Conservation (phyloP, 2,113 vertebrate species). For the Chaetops frenatus region DNA sequence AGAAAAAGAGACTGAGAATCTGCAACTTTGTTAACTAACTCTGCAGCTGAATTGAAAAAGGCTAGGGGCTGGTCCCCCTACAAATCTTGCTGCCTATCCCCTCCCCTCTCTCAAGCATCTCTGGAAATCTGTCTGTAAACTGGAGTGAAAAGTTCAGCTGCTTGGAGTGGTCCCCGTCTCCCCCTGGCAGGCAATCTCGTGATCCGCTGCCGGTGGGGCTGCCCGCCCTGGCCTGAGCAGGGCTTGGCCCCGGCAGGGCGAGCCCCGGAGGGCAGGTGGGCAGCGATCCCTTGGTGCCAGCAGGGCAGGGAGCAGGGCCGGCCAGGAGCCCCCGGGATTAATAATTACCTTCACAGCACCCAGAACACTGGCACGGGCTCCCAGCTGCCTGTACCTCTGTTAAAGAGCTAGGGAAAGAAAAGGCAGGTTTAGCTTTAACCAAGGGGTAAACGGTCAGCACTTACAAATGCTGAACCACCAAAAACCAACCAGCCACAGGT, state of each 20-base stretch:
- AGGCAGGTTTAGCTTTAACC: constrained; percentile 60
- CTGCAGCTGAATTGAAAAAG: constrained; percentile 32
- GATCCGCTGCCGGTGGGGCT: background rate
- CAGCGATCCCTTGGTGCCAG: background rate
- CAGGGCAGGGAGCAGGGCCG: background rate
- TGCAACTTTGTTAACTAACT: constrained; percentile 54
- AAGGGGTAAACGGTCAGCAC: constrained; percentile 37
- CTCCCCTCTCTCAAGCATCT: background rate
- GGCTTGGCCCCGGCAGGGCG: fast-evolving
- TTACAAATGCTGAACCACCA: constrained; percentile 52
- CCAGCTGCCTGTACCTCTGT: background rate
- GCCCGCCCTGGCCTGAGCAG: background rate
- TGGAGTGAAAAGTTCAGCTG: constrained; percentile 31
- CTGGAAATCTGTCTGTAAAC: background rate
- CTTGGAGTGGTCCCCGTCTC: background rate
- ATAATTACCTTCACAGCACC: constrained; percentile 12
- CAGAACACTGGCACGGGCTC: background rate
- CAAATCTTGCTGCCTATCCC: constrained; percentile 5
- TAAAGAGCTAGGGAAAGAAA: background rate
- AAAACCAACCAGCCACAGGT: background rate
- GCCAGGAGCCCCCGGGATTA: background rate
- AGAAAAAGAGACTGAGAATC: constrained; percentile 28
- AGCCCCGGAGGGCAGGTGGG: background rate
- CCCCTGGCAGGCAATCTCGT: background rate
- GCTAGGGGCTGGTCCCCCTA: background rate